phyloP scores from a whole-genome alignment of 1,140 invertebrate genomes.

The Cotesia chilonis region DNA sequence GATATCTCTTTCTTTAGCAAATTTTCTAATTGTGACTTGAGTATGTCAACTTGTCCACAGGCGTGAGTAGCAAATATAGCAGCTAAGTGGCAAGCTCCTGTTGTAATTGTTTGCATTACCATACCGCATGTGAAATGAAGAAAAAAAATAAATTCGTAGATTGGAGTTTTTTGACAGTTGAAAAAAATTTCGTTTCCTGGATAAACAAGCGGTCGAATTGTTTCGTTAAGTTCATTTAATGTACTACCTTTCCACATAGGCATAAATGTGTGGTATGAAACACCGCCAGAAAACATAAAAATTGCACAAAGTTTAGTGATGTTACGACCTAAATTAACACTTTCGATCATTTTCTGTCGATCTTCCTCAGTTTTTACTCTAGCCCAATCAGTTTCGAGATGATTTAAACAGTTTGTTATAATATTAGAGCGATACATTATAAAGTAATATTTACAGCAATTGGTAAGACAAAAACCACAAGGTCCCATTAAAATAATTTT shows the following conservation, averaged over 20 bases:
- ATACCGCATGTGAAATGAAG: conserved; percentile 40
- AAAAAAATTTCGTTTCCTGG: conserved; percentile 42
- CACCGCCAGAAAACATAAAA: conserved; percentile 42
- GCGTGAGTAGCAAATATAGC: conserved; percentile 47
- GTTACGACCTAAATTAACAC: conserved; percentile 30
- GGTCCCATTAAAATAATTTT: conserved; percentile 27
- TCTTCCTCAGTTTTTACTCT: conserved; percentile 25
- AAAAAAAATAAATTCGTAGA: conserved; percentile 45
- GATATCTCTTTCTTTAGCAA: conserved; percentile 14
- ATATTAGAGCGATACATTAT: conserved; percentile 13
- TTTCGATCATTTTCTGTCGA: conserved; percentile 21
- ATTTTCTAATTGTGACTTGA: conserved; percentile 35
- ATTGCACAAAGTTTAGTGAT: conserved; percentile 38
- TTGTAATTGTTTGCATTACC: conserved; percentile 38
- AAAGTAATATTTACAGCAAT: conserved; percentile 24
- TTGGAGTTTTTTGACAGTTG: conserved; percentile 40
- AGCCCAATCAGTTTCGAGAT: conserved; percentile 45
- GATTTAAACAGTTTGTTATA: conserved; percentile 37
- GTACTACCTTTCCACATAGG: background rate
- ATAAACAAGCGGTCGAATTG: conserved; percentile 35
- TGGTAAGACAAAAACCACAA: conserved; percentile 8
- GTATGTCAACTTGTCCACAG: conserved; percentile 46
- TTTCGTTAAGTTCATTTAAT: conserved; percentile 6
- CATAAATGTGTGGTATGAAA: conserved; percentile 30
- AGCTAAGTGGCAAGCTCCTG: conserved; percentile 42